Evolutionary conservation across 2,797 vertebrate species (phyloP), one percentile per base, ranked within the genome.

Genomic region (Todus mexicanus): DNA sequence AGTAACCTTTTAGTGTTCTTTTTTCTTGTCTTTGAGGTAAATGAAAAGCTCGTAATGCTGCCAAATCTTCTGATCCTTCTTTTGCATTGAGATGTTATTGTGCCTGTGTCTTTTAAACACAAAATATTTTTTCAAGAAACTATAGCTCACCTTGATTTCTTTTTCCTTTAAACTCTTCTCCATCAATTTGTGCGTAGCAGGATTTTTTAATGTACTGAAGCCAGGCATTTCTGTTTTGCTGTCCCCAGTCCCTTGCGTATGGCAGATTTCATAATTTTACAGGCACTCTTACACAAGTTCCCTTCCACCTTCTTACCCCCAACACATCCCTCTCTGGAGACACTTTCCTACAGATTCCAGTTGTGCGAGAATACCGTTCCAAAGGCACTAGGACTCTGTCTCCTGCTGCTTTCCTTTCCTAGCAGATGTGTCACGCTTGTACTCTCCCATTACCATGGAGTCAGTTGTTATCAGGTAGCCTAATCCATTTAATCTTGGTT

Each of bases 1-100:
- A 19, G 69, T 93, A 87, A 92, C 92, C 87, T 95, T 93, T 76
- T 40, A 64, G 75, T 33, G 18, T 87, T 75, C 57, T 95, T 93
- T 94, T 10, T 93, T 96, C 89, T 72, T 88, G 68, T 90, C 90
- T 96, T 92, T 92, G 92, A 95, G 91, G 38, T 84, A 91, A 89
- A 95, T 87, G 45, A 92, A 96, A 95, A 92, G 81, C 91, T 89
- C 3, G 0, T 68, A 40, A 89, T 87, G 64, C 69, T 89, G 77
- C 81, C 29, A 87, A 90, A 26, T 90, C 81, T 87, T 95, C 90
- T 94, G 92, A 93, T 93, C 84, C 48, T 93, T 91, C 43, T 72
- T 90, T 69, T 87, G 48, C 78, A 91, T n/a, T 68, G 72, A 89
- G 45, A 87, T 91, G 29, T 92, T 92, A 89, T 80, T 93, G 90